Evolutionary conservation across 2,888 invertebrate species (phyloP).

Genomic region (Cyclophora punctaria): DNA sequence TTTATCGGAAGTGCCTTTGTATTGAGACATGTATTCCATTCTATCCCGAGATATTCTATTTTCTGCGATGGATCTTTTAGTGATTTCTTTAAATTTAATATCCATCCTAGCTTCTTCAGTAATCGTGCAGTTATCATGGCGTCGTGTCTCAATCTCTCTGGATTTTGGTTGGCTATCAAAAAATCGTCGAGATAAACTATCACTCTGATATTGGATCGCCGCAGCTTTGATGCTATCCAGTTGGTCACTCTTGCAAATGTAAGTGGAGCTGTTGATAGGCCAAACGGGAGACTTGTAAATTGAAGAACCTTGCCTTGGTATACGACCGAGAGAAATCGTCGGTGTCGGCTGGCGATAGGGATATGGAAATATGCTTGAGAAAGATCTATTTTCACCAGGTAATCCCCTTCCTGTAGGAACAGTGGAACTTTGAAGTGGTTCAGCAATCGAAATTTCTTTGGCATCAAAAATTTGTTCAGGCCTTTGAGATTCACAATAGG

Average conservation of each 20-base stretch:
- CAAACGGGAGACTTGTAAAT: constrained; percentile 15
- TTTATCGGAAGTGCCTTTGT: constrained; percentile 6
- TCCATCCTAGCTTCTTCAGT: constrained; percentile 13
- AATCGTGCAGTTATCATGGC: background rate
- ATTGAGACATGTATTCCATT: constrained; percentile 12
- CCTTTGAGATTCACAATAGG: constrained; percentile 13
- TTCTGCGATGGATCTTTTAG: background rate
- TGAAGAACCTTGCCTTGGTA: background rate
- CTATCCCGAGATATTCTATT: constrained; percentile 12
- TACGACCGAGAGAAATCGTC: constrained; percentile 1
- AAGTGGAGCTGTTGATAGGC: constrained; percentile 10
- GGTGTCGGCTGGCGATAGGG: background rate
- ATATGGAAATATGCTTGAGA: constrained; percentile 6
- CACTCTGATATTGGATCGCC: constrained; percentile 6
- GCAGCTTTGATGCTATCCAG: constrained; percentile 9
- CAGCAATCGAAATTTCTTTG: constrained; percentile 11
- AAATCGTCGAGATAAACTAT: constrained; percentile 18
- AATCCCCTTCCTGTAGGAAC: constrained; percentile 7
- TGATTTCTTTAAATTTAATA: constrained; percentile 13
- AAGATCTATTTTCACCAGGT: constrained; percentile 10
- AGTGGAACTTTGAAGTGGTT: constrained; percentile 9
- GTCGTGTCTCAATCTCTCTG: background rate
- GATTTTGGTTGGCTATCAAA: constrained; percentile 6
- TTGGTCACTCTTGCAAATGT: constrained; percentile 11
- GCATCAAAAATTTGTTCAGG: constrained; percentile 9